Base-by-base conservation (phyloP, 2,797 vertebrate genomes). In the Coracias cyanogaster region DNA sequence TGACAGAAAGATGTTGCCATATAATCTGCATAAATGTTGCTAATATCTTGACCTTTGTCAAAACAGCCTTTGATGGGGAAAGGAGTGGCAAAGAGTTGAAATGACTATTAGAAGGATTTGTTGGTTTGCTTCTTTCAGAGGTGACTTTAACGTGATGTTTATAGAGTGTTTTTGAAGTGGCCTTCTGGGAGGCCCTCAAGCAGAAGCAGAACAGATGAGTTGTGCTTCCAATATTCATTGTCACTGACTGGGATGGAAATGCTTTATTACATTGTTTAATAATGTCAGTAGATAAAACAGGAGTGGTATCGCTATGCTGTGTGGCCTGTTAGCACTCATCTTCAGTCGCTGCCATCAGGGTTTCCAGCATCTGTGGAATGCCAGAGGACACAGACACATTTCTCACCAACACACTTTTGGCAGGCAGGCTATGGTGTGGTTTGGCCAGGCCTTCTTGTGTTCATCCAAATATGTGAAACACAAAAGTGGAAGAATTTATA, bases 251-350 rank as follows among this genome's bases (percentile, higher is more conserved):
- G 69, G 25, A 45, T 24, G 33, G 87, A 96, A 89, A 94, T 93
- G 90, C 88, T 97, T 97, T 96, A 94, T 96, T 93, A 83, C 92
- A 96, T 93, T 89, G 94, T 39, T 25, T 93, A 89, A 85, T 92
- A 85, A 69, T 96, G 93, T 94, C 82, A 81, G 96, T 80, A 96
- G 91, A 96, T 94, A 87, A 96, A 97, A 93, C 52, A 87, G 37
- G 94, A 94, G 89, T 25, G 16, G 83, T 86, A 78, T 91, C 94
- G 81, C 96, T 93, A 80, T 94, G 91, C 91, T 96, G 89, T 79
- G 71, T 85, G 93, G 87, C 90, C 89, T 71, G 64, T 84, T 76
- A 74, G 85, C 79, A 62, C 73, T 81, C 72, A 17, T 86, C 94
- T 95, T 95, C 24, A 7, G 81, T 54, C 71, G 72, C 90, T 97